phyloP scores from a whole-genome alignment of 2,113 vertebrate genomes.

The Mus pahari region DNA sequence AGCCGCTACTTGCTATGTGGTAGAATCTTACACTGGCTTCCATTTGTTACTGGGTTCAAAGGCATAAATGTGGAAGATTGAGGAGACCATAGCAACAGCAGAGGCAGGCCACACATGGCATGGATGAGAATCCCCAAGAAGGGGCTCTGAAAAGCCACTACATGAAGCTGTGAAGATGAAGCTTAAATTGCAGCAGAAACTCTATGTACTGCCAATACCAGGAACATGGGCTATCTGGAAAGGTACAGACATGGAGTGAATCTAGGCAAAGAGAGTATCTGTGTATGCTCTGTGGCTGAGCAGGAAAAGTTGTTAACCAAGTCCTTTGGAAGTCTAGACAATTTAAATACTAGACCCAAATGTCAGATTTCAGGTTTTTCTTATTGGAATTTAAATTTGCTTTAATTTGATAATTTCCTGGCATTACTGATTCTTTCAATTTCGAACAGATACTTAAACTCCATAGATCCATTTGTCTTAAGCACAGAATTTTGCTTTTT shows the following conservation, averaged over 20 bases:
- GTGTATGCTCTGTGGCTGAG: too few species aligned
- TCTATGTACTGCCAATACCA: too few species aligned
- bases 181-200: background rate
- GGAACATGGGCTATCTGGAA: background rate
- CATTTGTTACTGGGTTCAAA: background rate
- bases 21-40: too few species aligned
- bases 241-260: background rate
- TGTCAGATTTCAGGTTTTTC: too few species aligned
- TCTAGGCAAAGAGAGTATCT: too few species aligned
- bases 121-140: background rate
- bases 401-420: background rate
- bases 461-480: background rate
- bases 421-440: background rate
- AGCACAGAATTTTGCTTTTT: background rate
- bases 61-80: background rate
- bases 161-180: background rate
- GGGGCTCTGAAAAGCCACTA: rapidly evolving
- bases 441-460: background rate
- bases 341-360: background rate
- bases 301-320: background rate
- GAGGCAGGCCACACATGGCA: background rate
- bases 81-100: too few species aligned
- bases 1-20: background rate
- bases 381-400: too few species aligned
- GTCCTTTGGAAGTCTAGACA: background rate